Percentiles rank a stretch among this genome's conserved stretches.
Conservation (phyloP, 2,113 vertebrate species). For the Eidolon helvum region DNA sequence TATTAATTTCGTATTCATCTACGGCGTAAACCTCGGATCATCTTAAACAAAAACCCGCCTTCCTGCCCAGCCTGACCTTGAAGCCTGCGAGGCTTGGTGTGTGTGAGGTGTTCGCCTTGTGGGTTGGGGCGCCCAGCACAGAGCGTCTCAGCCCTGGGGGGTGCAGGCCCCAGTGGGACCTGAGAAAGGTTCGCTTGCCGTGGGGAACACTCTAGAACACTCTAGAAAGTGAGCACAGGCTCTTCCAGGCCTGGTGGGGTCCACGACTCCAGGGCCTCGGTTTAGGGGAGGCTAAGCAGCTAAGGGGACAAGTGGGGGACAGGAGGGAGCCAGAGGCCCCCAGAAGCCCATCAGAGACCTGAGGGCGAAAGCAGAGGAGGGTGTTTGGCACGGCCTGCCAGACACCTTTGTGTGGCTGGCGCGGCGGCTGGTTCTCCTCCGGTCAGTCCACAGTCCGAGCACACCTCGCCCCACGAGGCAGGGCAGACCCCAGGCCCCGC, state of each 20-base stretch:
- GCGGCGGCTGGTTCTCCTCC: not conserved
- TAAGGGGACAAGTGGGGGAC: not conserved
- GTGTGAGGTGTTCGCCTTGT: not conserved
- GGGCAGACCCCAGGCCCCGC: rapidly evolving
- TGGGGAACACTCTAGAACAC: too few relatives aligned
- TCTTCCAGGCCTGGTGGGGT: not conserved
- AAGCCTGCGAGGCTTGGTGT: not conserved
- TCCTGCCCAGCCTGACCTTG: not conserved
- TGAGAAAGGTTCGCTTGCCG: not conserved
- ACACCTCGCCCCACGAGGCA: rapidly evolving
- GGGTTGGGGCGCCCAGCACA: not conserved
- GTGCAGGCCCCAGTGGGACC: not conserved
- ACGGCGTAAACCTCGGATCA: not conserved
- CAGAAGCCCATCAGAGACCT: not conserved
- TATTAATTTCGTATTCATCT: not conserved
- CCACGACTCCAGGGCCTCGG: not conserved
- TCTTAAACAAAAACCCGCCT: not conserved
- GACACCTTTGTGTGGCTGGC: not conserved
- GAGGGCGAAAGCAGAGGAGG: too few relatives aligned
- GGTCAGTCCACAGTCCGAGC: rapidly evolving
- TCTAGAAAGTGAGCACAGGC: not conserved
- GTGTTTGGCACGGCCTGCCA: not conserved
- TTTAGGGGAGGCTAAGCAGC: not conserved
- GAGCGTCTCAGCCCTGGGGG: not conserved
- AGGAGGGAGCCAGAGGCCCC: not conserved